Evolutionary conservation across 1,140 invertebrate genomes (phyloP).

Genomic region (Glossosoma conforme): DNA sequence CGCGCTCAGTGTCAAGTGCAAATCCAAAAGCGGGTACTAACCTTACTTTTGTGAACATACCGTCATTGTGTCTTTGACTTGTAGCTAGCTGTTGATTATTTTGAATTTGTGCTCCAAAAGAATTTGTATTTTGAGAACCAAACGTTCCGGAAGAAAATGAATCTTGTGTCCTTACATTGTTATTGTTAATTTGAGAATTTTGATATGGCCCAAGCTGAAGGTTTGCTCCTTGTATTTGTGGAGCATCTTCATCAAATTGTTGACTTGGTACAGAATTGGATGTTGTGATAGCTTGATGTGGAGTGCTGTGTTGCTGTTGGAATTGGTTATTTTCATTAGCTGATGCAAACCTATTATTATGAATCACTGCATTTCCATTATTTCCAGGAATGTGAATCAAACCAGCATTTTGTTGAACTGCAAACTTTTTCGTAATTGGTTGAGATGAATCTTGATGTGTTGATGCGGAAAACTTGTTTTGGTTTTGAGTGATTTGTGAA

Average conservation of each 20-base stretch:
- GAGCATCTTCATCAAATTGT: too few relatives aligned
- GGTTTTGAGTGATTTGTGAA: too few relatives aligned
- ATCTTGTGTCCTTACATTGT: not conserved
- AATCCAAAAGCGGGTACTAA: conserved; percentile 29
- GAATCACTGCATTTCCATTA: too few relatives aligned
- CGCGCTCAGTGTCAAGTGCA: conserved; percentile 15
- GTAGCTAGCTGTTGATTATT: not conserved
- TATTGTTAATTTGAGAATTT: not conserved
- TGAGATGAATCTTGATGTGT: too few relatives aligned
- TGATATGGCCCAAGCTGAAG: too few relatives aligned
- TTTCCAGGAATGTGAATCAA: too few relatives aligned
- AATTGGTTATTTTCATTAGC: not conserved
- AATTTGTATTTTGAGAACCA: not conserved
- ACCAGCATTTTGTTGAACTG: too few relatives aligned
- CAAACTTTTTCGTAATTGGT: too few relatives aligned
- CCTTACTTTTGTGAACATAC: conserved; percentile 20
- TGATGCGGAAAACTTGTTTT: too few relatives aligned
- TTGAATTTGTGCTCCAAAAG: not conserved
- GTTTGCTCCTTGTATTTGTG: too few relatives aligned
- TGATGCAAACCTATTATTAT: too few relatives aligned
- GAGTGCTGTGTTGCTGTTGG: not conserved
- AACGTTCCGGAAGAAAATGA: not conserved
- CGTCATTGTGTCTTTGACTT: not conserved
- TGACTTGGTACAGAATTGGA: too few relatives aligned
- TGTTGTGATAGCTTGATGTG: not conserved